Evolutionary conservation across 1,140 invertebrate species (phyloP).

Genomic region (Brachionus sp.): DNA sequence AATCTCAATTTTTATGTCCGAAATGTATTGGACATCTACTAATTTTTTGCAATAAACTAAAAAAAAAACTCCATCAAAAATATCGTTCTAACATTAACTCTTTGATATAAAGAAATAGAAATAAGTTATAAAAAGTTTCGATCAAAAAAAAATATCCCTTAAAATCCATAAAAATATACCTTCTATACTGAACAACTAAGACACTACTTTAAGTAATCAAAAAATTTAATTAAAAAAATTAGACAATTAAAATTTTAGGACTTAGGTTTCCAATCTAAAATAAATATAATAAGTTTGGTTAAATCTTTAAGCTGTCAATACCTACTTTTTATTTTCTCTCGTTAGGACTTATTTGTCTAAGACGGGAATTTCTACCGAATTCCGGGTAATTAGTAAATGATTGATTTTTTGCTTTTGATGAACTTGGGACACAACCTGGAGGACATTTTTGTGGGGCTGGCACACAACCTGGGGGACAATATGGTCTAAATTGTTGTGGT

Average conservation of each 20-base stretch:
- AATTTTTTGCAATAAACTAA: background rate
- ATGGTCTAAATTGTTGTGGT: background rate
- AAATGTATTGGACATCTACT: background rate
- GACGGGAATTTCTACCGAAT: slow-evolving; percentile 7
- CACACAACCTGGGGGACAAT: slow-evolving; percentile 14
- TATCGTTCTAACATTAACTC: slow-evolving; percentile 26
- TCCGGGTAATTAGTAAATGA: slow-evolving; percentile 11
- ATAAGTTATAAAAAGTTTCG: background rate
- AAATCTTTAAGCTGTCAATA: background rate
- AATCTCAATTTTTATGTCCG: background rate
- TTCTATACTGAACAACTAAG: background rate
- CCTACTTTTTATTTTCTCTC: slow-evolving; percentile 12
- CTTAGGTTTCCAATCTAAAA: slow-evolving; percentile 2
- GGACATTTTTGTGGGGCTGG: slow-evolving; percentile 45
- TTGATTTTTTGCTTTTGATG: slow-evolving; percentile 30
- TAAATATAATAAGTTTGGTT: background rate
- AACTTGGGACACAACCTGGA: slow-evolving; percentile 30
- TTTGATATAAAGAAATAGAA: slow-evolving; percentile 4
- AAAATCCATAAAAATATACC: background rate
- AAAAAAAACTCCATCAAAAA: slow-evolving; percentile 26
- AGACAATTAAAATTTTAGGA: slow-evolving; percentile 28
- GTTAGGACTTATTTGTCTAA: slow-evolving; percentile 41
- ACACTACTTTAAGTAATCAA: background rate
- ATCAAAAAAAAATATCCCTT: background rate
- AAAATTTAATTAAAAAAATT: background rate